Conservation (phyloP, 2,113 vertebrate genomes). For the Crotalus tigris region DNA sequence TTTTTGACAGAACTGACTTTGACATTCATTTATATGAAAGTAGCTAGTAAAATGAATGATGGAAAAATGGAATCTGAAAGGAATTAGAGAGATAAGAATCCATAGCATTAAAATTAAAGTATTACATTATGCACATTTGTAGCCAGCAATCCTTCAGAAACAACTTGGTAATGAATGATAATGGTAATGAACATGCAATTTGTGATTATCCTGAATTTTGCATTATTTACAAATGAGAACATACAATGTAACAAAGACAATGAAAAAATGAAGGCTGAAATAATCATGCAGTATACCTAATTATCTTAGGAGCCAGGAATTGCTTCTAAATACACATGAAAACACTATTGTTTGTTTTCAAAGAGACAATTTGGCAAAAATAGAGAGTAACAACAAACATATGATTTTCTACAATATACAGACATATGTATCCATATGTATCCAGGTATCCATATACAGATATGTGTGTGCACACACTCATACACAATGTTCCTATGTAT, state of each 20-base stretch:
- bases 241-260: neutral
- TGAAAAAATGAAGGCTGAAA: neutral
- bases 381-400: neutral
- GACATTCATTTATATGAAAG: neutral
- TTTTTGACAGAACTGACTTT: neutral
- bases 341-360: neutral
- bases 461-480: neutral
- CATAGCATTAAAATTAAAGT: neutral
- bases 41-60: neutral
- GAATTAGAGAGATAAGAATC: neutral
- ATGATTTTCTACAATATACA: neutral
- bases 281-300: neutral
- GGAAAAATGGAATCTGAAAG: neutral
- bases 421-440: neutral
- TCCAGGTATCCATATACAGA: neutral
- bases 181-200: neutral
- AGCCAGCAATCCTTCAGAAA: neutral
- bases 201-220: neutral
- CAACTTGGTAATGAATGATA: neutral
- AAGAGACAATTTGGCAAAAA: neutral
- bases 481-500: neutral
- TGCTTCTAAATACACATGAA: neutral
- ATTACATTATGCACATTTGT: neutral
- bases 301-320: neutral
- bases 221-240: neutral